phyloP scores from a whole-genome alignment of 2,888 invertebrate species.

The Branchipolynoe longqiensis region DNA sequence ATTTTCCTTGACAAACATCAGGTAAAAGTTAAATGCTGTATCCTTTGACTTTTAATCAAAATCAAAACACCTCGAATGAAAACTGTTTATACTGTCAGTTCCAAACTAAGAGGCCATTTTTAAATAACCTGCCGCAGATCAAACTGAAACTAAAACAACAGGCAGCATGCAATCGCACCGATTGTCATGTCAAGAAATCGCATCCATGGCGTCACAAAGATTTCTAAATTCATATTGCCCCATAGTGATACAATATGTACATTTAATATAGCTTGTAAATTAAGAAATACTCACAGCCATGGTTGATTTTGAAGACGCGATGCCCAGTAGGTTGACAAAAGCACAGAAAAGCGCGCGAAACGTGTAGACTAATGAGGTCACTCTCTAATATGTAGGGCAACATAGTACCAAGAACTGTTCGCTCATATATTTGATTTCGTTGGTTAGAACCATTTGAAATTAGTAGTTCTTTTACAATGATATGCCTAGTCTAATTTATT shows the following conservation, averaged over 20 bases:
- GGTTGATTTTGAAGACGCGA: background rate
- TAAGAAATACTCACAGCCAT: slow-evolving; percentile 20
- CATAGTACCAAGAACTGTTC: background rate
- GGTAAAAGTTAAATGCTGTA: background rate
- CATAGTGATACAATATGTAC: too few relatives aligned
- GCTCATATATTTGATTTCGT: background rate
- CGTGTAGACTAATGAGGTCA: background rate
- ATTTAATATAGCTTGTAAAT: too few relatives aligned
- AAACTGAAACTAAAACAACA: background rate
- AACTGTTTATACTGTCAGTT: too few relatives aligned
- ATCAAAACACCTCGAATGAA: background rate
- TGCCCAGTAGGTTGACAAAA: slow-evolving; percentile 19
- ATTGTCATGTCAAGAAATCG: background rate
- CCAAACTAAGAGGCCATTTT: slow-evolving; percentile 42
- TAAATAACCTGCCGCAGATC: background rate
- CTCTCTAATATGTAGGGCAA: background rate
- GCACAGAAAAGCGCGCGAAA: slow-evolving; percentile 27
- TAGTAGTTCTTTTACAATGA: background rate
- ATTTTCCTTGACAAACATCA: background rate
- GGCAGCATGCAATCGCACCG: background rate
- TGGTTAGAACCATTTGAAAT: background rate
- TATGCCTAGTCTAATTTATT: too few relatives aligned
- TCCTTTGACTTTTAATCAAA: background rate
- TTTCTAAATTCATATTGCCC: too few relatives aligned
- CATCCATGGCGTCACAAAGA: background rate